Percentiles rank a stretch among this genome's conserved stretches.
Conservation (phyloP, 1,140 invertebrate genomes). For the Drosophila ercepeae region DNA sequence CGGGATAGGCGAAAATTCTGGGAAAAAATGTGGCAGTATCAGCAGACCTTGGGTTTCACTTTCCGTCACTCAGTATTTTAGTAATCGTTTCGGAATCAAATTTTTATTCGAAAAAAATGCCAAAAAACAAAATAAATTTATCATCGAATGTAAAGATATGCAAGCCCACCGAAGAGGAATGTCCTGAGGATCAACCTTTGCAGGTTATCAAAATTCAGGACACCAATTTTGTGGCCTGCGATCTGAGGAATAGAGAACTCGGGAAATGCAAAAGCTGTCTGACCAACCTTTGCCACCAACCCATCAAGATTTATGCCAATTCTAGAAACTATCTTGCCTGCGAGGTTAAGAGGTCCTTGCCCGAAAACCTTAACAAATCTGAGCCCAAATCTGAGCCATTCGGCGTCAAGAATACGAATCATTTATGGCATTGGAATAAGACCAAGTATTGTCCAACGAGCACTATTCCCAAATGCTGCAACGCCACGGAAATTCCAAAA, state of each 20-base stretch:
- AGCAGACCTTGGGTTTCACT: slow-evolving; percentile 1
- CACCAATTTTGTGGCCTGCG: slow-evolving; percentile 10
- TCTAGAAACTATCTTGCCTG: slow-evolving; percentile 13
- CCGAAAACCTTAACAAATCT: neutral
- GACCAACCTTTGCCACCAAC: neutral
- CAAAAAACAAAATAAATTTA: slow-evolving; percentile 7
- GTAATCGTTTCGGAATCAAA: neutral
- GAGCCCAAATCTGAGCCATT: neutral
- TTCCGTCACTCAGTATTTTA: neutral
- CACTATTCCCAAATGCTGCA: neutral
- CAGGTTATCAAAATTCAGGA: neutral
- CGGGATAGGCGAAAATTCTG: neutral
- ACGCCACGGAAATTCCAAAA: neutral
- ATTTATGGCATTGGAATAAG: neutral
- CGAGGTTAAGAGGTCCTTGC: neutral
- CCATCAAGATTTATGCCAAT: slow-evolving; percentile 3
- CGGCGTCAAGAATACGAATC: neutral
- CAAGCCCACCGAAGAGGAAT: neutral
- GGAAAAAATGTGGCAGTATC: neutral
- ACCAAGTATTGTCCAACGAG: neutral
- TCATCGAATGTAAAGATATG: neutral
- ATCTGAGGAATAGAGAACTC: neutral
- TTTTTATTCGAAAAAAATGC: slow-evolving; percentile 6
- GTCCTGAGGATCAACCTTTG: neutral
- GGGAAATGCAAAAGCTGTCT: slow-evolving; percentile 8